phyloP scores from a whole-genome alignment of 2,113 vertebrate genomes.

The Struthio camelus region DNA sequence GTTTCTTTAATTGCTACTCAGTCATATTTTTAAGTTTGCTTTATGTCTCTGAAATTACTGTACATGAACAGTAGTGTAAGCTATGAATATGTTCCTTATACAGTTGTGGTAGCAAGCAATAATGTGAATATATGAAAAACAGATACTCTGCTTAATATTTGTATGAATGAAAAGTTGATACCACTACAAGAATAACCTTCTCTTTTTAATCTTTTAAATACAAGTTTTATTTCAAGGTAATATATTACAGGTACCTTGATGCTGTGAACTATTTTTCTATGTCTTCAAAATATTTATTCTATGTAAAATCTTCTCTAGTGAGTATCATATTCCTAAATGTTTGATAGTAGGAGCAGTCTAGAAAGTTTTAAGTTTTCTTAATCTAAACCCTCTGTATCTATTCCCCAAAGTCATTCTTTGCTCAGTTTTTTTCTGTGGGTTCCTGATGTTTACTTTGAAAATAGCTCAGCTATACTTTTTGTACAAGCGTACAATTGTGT shows the following conservation, averaged over 20 bases:
- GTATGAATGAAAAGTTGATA: constrained; percentile 78
- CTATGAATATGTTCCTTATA: constrained; percentile 71
- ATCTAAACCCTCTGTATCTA: constrained; percentile 46
- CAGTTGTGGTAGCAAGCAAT: constrained; percentile 80
- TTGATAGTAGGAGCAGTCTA: constrained; percentile 37
- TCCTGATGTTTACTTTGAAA: constrained; percentile 15
- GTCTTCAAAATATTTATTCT: constrained; percentile 73
- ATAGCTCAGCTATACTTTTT: background rate
- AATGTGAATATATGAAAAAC: constrained; percentile 80
- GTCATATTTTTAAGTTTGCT: constrained; percentile 51
- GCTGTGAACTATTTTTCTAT: constrained; percentile 74
- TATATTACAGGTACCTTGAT: constrained; percentile 67
- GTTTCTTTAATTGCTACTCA: constrained; percentile 38
- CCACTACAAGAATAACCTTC: constrained; percentile 71
- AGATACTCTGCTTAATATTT: constrained; percentile 77
- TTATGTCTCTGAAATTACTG: constrained; percentile 59
- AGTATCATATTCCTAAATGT: constrained; percentile 30
- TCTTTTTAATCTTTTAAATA: constrained; percentile 78
- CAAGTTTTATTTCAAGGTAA: constrained; percentile 75
- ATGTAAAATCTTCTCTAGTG: constrained; percentile 55
- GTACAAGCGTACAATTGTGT: background rate
- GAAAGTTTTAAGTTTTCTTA: constrained; percentile 49
- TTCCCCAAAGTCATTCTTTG: constrained; percentile 35
- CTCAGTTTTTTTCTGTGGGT: constrained; percentile 32
- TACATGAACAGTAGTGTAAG: constrained; percentile 62